Conservation (phyloP, 2,888 invertebrate species). For the Sesia bembeciformis region DNA sequence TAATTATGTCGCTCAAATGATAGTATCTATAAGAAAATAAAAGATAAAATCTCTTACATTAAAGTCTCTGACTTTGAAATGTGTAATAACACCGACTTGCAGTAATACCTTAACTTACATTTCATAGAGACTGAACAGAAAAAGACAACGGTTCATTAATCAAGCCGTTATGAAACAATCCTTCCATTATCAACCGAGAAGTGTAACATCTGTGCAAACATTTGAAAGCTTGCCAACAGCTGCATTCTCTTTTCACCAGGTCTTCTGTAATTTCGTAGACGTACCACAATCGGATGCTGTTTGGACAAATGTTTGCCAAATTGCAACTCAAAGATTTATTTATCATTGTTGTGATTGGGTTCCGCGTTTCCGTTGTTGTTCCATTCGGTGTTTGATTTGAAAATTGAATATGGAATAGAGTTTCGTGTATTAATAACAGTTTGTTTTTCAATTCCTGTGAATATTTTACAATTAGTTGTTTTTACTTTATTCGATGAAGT, state of each 20-base stretch:
- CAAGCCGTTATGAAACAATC: conserved; percentile 10
- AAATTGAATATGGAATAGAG: neutral
- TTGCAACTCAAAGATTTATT: conserved; percentile 1
- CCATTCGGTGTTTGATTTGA: neutral
- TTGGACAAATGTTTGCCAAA: conserved; percentile 5
- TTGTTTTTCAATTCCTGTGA: no score
- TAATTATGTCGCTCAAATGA: no score
- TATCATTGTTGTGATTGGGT: neutral
- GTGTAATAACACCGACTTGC: no score
- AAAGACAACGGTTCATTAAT: neutral
- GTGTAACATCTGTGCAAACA: conserved; percentile 12
- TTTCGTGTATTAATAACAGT: no score
- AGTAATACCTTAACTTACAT: neutral
- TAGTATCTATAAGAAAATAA: no score
- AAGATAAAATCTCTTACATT: no score
- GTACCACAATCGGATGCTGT: neutral
- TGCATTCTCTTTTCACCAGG: conserved; percentile 24
- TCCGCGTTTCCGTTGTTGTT: neutral
- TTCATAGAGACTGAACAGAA: neutral
- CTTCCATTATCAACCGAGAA: neutral
- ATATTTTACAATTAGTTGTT: no score
- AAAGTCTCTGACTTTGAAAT: no score
- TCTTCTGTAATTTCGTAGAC: conserved; percentile 26
- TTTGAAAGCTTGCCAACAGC: conserved; percentile 57
- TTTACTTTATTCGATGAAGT: no score